These are phyloP conservation scores for Serrognathus titanus DNA, from an alignment of 2,888 invertebrate genomes.

Conservation along the genomic window DNA sequence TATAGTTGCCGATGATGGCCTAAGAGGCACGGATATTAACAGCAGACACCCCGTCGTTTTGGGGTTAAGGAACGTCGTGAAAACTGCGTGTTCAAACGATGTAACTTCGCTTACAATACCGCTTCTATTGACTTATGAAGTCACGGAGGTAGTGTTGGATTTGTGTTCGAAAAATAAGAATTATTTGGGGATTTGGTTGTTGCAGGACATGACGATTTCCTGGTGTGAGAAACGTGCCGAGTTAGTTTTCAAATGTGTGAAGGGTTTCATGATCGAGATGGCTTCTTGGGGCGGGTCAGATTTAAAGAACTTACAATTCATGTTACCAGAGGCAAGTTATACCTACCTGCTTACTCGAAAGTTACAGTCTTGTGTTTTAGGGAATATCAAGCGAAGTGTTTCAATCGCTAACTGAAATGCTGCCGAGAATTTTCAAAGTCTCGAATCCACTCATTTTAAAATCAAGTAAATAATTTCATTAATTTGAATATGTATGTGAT, in stretches of 20 bases:
- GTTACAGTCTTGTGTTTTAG: constrained; percentile 42
- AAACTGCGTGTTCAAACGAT: constrained; percentile 93
- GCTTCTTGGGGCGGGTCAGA: constrained; percentile 89
- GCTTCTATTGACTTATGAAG: constrained; percentile 85
- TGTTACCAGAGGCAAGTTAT: constrained; percentile 70
- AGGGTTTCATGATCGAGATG: constrained; percentile 99
- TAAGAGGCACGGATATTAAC: constrained; percentile 76
- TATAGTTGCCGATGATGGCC: constrained; percentile 80
- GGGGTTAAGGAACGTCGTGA: constrained; percentile 90
- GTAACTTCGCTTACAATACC: constrained; percentile 91
- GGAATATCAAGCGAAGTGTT: constrained; percentile 82
- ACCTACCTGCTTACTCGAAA: constrained; percentile 3
- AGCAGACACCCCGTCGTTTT: constrained; percentile 94
- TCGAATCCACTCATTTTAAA: constrained; percentile 88
- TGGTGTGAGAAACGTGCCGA: constrained; percentile 98
- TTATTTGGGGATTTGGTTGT: constrained; percentile 15
- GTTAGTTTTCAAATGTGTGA: constrained; percentile 96
- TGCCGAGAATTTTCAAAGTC: constrained; percentile 89
- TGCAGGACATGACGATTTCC: constrained; percentile 88
- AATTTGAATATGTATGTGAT: no score
- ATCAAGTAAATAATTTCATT: constrained; percentile 22
- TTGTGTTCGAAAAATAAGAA: not conserved
- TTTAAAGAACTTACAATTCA: constrained; percentile 80
- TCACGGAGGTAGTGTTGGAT: constrained; percentile 83
- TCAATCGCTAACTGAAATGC: constrained; percentile 76